phyloP scores from a whole-genome alignment of 2,113 vertebrate genomes.

The Euleptes europaea region DNA sequence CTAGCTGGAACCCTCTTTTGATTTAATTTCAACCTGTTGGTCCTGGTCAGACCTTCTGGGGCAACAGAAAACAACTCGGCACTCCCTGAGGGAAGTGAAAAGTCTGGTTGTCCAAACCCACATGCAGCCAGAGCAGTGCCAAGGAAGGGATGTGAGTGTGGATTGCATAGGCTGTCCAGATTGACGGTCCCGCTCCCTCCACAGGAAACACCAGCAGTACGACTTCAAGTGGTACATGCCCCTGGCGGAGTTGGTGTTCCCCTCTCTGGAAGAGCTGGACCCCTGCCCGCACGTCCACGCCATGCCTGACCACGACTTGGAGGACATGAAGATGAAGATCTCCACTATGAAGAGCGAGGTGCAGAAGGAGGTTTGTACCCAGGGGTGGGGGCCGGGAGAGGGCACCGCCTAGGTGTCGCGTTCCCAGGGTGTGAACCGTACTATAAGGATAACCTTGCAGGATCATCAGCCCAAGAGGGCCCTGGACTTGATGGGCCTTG shows the following conservation, averaged over 20 bases:
- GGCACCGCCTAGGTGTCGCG: fast-evolving
- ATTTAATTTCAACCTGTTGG: too few relatives aligned
- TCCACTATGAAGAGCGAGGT: slow-evolving; percentile 94
- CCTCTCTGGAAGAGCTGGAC: slow-evolving; percentile 90
- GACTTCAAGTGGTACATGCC: slow-evolving; percentile 99
- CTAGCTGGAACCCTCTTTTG: too few relatives aligned
- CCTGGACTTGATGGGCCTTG: too few relatives aligned
- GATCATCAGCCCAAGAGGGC: too few relatives aligned
- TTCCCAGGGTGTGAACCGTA: fast-evolving
- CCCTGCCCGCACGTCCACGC: slow-evolving; percentile 89
- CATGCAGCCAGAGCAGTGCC: background rate
- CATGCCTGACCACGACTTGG: slow-evolving; percentile 93
- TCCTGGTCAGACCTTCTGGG: too few relatives aligned
- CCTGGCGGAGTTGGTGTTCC: slow-evolving; percentile 92
- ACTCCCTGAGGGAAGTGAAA: background rate
- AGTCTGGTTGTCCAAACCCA: background rate
- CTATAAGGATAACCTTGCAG: too few relatives aligned
- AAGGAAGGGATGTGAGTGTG: background rate
- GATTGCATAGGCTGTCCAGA: fast-evolving
- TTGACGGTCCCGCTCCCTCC: fast-evolving
- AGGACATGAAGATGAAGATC: slow-evolving; percentile 99
- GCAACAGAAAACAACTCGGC: too few relatives aligned
- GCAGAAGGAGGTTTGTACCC: slow-evolving; percentile 90
- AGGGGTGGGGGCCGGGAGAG: fast-evolving
- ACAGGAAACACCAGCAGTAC: slow-evolving; percentile 93